Evolutionary conservation across 92 coral and sea anemone genomes (phyloP).

Genomic region (Palythoa heliodiscus): DNA sequence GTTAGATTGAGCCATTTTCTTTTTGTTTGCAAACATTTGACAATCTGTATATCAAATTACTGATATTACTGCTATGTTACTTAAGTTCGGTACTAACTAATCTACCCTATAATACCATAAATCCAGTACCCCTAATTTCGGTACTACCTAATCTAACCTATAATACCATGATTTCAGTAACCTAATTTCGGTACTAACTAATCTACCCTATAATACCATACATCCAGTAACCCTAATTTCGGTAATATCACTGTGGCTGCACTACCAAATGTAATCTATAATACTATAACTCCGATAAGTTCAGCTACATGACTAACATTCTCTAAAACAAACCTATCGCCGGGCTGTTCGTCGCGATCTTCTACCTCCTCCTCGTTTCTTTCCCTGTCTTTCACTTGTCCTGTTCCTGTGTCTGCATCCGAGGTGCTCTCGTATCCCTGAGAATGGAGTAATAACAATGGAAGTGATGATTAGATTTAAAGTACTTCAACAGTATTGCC

Average conservation of each 20-base stretch:
- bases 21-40: background rate
- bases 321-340: slow-evolving; percentile 62
- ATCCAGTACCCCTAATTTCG: too few relatives aligned
- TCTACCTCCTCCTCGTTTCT: slow-evolving; percentile 61
- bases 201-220: background rate
- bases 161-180: background rate
- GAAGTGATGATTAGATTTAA: background rate
- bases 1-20: background rate
- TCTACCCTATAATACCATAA: too few relatives aligned
- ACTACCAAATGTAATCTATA: too few relatives aligned
- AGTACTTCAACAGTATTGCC: background rate
- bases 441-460: background rate
- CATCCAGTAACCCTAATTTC: background rate
- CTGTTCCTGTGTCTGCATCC: slow-evolving; percentile 83
- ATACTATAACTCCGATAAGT: too few relatives aligned
- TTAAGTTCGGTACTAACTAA: too few relatives aligned
- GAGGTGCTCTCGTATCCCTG: slow-evolving; percentile 67
- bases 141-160: too few relatives aligned
- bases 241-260: background rate
- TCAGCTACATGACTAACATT: background rate
- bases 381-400: slow-evolving; percentile 83
- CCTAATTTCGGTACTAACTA: too few relatives aligned
- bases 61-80: too few relatives aligned
- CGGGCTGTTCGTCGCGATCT: slow-evolving; percentile 62
- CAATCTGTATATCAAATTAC: too few relatives aligned